Evolutionary conservation across 1,140 invertebrate species (phyloP).

Genomic region (Rhizoglyphus robini): DNA sequence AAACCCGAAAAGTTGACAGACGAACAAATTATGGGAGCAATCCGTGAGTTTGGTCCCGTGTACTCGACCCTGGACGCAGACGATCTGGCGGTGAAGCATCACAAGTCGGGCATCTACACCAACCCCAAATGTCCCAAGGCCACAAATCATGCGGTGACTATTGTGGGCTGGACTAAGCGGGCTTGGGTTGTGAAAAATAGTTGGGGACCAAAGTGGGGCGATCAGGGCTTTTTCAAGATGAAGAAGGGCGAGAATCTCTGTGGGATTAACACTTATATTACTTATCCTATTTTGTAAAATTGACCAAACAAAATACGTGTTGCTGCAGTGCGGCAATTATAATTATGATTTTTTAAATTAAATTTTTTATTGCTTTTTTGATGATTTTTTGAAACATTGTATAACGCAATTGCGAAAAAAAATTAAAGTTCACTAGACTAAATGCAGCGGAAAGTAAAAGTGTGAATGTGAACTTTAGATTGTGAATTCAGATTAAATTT

Average conservation of each 20-base stretch:
- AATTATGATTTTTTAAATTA: no score
- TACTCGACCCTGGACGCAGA: slow-evolving; percentile 1
- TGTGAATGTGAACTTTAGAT: no score
- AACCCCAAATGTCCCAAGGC: not conserved
- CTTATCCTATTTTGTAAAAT: not conserved
- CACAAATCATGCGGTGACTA: not conserved
- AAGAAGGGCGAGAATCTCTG: not conserved
- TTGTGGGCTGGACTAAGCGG: slow-evolving; percentile 1
- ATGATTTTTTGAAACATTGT: no score
- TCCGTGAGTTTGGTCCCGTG: not conserved
- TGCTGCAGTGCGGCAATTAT: no score
- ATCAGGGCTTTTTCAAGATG: slow-evolving; percentile 13
- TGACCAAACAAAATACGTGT: no score
- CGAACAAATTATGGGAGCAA: not conserved
- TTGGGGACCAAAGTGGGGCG: slow-evolving; percentile 12
- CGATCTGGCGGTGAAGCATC: not conserved
- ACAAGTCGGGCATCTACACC: not conserved
- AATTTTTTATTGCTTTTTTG: no score
- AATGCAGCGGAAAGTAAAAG: no score
- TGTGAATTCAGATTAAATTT: no score
- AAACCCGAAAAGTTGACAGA: not conserved
- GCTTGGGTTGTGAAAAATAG: slow-evolving; percentile 16
- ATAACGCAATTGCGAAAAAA: no score
- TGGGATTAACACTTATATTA: slow-evolving; percentile 11
- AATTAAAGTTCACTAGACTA: no score